Evolutionary conservation across 92 coral and sea anemone species (phyloP), one percentile per base, ranked within the genome.

Genomic region (Epizoanthus fatuus): DNA sequence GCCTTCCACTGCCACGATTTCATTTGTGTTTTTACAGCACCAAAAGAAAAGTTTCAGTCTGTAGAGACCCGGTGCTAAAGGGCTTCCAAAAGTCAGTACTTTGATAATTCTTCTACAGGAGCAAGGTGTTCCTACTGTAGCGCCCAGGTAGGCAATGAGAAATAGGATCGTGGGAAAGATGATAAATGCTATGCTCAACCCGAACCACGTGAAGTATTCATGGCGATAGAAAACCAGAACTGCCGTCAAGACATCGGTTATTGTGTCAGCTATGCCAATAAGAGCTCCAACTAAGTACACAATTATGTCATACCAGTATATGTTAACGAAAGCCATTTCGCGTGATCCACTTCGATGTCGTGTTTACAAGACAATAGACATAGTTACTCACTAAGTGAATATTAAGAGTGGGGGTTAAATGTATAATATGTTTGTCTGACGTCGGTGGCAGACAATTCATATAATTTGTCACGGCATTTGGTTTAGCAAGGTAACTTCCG

Each of bases 141-240:
- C 44, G 14, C 5, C 49, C 4, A 67, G 47, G n/a, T 38, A 67
- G 47, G 29, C 7, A 2, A 67, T 8, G 8, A 11, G 17, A 67
- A 67, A 67, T 13, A 67, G 42, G 9, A 67, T 67, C 47, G 52
- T 20, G 11, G 72, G 52, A 38, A 67, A 67, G 3, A 37, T 8
- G 0, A 37, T 49, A 38, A 67, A 67, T 13, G 42, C 72, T 37
- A 67, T 67, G 17, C 72, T 68, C 17, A 68, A 10, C 17, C 73
- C 73, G 19, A 68, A 68, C 73, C 73, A 68, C 22, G 44, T 68
- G 49, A 68, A 68, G 17, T 68, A 44, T 68, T 38, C 44, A 5
- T 68, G 19, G 15, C 73, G 73, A 68, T 38, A 39, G 19, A 37
- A 68, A 68, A 68, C 73, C 53, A 68, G 44, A 13, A 13, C 19